A percentile compares a stretch with the other conserved stretches of the same genome.
Conservation (phyloP, 2,113 vertebrate species). For the Emydocephalus ijimae region DNA sequence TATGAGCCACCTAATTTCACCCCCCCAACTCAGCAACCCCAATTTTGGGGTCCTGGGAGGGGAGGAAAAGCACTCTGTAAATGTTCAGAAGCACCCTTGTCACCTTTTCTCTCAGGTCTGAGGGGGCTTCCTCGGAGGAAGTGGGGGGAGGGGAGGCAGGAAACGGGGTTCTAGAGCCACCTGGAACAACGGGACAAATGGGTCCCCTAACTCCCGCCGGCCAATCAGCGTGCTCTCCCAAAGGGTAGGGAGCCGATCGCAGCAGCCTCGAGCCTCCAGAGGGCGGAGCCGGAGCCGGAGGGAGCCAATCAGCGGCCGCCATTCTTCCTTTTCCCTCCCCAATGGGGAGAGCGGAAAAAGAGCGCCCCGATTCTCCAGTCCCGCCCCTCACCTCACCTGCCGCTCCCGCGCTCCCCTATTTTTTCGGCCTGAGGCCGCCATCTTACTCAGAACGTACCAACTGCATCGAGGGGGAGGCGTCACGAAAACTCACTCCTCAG, state of each 20-base stretch:
- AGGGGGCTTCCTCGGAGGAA: too few species aligned
- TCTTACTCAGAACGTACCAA: background rate
- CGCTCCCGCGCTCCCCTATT: background rate
- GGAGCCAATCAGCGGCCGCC: background rate
- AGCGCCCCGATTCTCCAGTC: background rate
- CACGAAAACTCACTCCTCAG: too few species aligned
- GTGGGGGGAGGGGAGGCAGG: background rate
- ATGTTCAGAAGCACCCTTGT: background rate
- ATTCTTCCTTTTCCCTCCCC: too few species aligned
- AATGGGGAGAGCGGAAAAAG: background rate
- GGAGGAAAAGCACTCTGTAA: background rate
- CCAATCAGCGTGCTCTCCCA: background rate
- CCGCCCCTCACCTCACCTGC: background rate
- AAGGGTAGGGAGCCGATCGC: background rate
- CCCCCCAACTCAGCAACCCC: background rate
- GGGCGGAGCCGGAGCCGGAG: background rate
- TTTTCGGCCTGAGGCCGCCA: background rate
- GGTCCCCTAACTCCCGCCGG: background rate
- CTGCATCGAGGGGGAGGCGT: too few species aligned
- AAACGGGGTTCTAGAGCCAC: background rate
- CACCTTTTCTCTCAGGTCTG: background rate
- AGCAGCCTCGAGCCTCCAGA: too few species aligned
- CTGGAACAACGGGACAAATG: rapidly evolving
- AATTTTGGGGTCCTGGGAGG: background rate
- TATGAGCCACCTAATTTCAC: background rate